A percentile compares a stretch with the other conserved stretches of the same genome.
Evolutionary conservation across 2,888 invertebrate genomes (phyloP).

Genomic region (Caradrina kadenii): DNA sequence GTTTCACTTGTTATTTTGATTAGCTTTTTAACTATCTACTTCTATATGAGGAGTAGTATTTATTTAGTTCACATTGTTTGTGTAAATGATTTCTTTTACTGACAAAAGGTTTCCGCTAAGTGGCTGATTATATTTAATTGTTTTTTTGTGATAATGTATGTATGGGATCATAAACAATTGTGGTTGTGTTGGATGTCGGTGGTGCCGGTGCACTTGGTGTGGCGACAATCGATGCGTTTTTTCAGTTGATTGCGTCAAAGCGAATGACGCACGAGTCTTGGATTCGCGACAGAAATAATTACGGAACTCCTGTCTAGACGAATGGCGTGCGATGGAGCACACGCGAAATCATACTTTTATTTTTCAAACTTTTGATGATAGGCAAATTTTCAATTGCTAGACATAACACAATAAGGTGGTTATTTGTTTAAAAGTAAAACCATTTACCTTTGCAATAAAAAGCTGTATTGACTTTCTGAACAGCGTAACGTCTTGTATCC

Average conservation of each 20-base stretch:
- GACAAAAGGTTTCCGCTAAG: conserved; percentile 24
- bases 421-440: background rate
- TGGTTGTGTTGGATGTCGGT: background rate
- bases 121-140: conserved; percentile 16
- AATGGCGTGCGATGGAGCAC: conserved; percentile 46
- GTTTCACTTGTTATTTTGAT: conserved; percentile 28
- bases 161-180: conserved; percentile 4
- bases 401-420: too few species aligned
- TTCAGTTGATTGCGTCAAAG: conserved; percentile 78
- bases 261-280: conserved; percentile 77
- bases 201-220: conserved; percentile 38
- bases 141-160: background rate
- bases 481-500: background rate
- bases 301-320: conserved; percentile 76
- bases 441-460: background rate
- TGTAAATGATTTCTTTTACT: conserved; percentile 8
- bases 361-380: conserved; percentile 22
- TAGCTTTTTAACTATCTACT: conserved; percentile 27
- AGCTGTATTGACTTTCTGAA: background rate
- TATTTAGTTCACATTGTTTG: conserved; percentile 17
- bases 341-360: conserved; percentile 42
- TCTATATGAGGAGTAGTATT: conserved; percentile 5
- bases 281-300: conserved; percentile 78
- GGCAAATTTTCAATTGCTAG: conserved; percentile 3
- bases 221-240: conserved; percentile 70